Evolutionary conservation across 2,113 vertebrate species (phyloP), one percentile per base, ranked within the genome.

Genomic region (Antechinus stuartii): DNA sequence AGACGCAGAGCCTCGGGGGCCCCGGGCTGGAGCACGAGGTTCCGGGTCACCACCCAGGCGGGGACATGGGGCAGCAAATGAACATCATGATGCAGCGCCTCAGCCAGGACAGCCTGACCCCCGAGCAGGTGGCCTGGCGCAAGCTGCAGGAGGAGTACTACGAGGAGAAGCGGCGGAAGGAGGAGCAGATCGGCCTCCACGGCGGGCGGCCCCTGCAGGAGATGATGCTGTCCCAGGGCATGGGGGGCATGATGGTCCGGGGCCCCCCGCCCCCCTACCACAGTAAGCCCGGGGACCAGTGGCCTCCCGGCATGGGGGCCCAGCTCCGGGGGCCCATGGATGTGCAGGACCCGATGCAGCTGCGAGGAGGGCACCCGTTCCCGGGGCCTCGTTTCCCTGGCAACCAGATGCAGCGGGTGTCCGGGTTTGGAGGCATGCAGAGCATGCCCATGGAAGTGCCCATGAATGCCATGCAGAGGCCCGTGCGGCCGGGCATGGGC

Each of bases 91-190:
- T 99, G 98, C 99, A 99, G 96, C 98, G 98, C 19, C 97, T 99
- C 94, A 98, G 99, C 97, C 99, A 99, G 92, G 99, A 99, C 52
- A 99, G 99, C 96, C 98, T 99, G 96, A 99, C 99, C 0, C 99
- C 99, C 0, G 99, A 99, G 95, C 99, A 99, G 96, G 98, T 99
- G 96, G 99, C 99, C 84, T 99, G 99, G 99, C 99, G 99, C 95
- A 99, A 99, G 98, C 95, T 99, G 95, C 99, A 99, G 98, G 99
- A 99, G 55, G 99, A 99, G 93, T 99, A 99, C 97, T 99, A 99
- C 0, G 99, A 99, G 94, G 99, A 99, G 95, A 99, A 99, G 97
- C 98, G 99, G 46, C 98, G 99, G 47, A 99, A 99, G 55, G 99
- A 99, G 95, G 99, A 99, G 90, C 99, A 99, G 92, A 99, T 98